A percentile compares a stretch with the other conserved stretches of the same genome.
These are phyloP conservation scores for Zaprionus inermis DNA, from an alignment of 1,140 invertebrate species.

Conservation along the genomic window DNA sequence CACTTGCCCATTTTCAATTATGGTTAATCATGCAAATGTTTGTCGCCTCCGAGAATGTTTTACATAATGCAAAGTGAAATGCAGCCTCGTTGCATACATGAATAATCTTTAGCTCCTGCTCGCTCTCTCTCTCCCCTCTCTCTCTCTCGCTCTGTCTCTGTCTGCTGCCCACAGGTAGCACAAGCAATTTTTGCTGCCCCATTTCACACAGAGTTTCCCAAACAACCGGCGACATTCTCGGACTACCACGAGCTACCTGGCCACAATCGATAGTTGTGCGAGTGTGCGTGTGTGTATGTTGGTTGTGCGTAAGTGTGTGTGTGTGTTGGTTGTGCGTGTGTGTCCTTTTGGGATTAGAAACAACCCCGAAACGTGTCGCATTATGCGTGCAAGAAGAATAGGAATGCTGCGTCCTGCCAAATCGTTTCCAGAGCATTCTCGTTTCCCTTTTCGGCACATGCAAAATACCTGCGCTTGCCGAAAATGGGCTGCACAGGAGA, in stretches of 20 bases:
- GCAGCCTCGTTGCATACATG: slow-evolving; percentile 66
- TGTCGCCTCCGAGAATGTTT: slow-evolving; percentile 79
- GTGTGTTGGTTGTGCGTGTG: slow-evolving; percentile 15
- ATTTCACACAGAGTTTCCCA: slow-evolving; percentile 59
- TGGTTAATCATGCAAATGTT: slow-evolving; percentile 82
- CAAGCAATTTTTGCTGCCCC: slow-evolving; percentile 79
- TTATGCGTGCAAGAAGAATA: slow-evolving; percentile 58
- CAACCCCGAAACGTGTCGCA: slow-evolving; percentile 77
- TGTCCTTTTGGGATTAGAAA: slow-evolving; percentile 75
- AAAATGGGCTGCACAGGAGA: no score
- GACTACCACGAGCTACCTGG: slow-evolving; percentile 37
- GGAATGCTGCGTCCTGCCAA: slow-evolving; percentile 27
- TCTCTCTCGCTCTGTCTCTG: background rate
- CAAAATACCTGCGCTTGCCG: slow-evolving; percentile 64
- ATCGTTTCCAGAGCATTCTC: slow-evolving; percentile 27
- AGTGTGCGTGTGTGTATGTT: slow-evolving; percentile 8
- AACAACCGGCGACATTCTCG: slow-evolving; percentile 44
- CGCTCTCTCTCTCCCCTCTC: background rate
- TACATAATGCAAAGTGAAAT: slow-evolving; percentile 82
- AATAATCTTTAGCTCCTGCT: slow-evolving; percentile 51
- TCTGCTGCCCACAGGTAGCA: slow-evolving; percentile 58
- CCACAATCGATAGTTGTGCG: slow-evolving; percentile 16
- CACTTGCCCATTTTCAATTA: slow-evolving; percentile 77
- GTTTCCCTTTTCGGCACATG: slow-evolving; percentile 46
- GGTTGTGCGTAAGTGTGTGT: slow-evolving; percentile 15